Conservation (phyloP, 1,140 invertebrate species). For the Varroa destructor region DNA sequence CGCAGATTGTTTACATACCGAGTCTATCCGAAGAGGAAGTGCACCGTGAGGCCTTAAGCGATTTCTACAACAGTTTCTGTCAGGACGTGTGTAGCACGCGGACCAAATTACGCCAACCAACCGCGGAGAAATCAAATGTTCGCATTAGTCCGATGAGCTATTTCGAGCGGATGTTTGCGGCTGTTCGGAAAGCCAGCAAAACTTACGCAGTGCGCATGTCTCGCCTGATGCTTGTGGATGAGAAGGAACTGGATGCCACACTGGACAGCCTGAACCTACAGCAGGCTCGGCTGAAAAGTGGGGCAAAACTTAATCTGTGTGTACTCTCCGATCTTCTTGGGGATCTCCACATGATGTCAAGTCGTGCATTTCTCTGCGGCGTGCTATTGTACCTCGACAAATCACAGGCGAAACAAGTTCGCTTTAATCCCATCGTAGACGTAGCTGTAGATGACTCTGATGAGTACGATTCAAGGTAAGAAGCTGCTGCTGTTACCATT, state of each 20-base stretch:
- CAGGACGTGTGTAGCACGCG: constrained; percentile 16
- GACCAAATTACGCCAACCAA: constrained; percentile 5
- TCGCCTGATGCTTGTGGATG: neutral
- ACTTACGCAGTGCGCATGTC: neutral
- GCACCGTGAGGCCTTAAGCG: constrained; percentile 8
- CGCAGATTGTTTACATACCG: constrained; percentile 12
- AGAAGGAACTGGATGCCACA: neutral
- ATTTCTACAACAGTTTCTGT: constrained; percentile 23
- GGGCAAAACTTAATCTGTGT: constrained; percentile 14
- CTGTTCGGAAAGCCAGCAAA: neutral
- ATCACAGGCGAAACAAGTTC: neutral
- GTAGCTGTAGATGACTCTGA: neutral
- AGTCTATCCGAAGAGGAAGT: constrained; percentile 4
- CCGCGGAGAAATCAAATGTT: neutral
- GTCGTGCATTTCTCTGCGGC: constrained; percentile 19
- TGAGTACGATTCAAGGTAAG: neutral
- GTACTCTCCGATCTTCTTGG: neutral
- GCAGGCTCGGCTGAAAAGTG: constrained; percentile 17
- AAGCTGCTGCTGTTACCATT: neutral
- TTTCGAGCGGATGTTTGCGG: neutral
- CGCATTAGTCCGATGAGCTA: constrained; percentile 6
- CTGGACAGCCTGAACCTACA: neutral
- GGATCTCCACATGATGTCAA: neutral
- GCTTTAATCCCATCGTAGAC: constrained; percentile 21
- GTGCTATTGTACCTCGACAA: neutral